phyloP scores from a whole-genome alignment of 92 coral and sea anemone genomes.

The Chrysogorgia sp. region DNA sequence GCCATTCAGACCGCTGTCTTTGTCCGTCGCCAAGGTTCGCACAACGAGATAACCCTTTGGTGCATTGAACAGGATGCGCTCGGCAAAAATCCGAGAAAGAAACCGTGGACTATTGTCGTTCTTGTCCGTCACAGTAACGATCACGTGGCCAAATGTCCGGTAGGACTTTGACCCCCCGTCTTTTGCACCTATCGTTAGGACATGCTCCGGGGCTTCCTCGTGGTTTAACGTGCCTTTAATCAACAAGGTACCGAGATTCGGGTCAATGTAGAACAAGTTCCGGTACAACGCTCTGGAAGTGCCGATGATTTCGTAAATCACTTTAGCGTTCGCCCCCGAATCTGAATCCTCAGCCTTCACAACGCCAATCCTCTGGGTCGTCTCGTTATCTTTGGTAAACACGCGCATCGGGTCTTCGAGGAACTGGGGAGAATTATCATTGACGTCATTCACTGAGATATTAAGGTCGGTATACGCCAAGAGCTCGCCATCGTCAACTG shows the following conservation, averaged over 20 bases:
- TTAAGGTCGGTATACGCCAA: conserved; percentile 64
- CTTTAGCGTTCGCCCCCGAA: conserved; percentile 61
- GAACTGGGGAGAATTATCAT: conserved; percentile 85
- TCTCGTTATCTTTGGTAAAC: conserved; percentile 68
- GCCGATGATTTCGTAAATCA: conserved; percentile 68
- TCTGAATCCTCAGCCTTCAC: conserved; percentile 70
- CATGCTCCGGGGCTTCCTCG: conserved; percentile 64
- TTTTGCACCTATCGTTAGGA: conserved; percentile 70
- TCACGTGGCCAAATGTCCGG: conserved; percentile 71
- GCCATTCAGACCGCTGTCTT: conserved; percentile 76
- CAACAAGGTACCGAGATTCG: conserved; percentile 49
- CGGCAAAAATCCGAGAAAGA: conserved; percentile 63
- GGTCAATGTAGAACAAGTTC: conserved; percentile 63
- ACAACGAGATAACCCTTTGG: conserved; percentile 58
- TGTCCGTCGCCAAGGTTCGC: conserved; percentile 66
- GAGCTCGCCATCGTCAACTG: conserved; percentile 51
- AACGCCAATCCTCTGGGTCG: conserved; percentile 55
- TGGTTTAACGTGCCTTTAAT: conserved; percentile 74
- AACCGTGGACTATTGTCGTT: conserved; percentile 76
- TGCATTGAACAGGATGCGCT: conserved; percentile 64
- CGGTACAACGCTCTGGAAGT: conserved; percentile 63
- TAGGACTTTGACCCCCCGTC: conserved; percentile 74
- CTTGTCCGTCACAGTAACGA: conserved; percentile 64
- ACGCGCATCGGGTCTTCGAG: conserved; percentile 56
- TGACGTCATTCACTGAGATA: conserved; percentile 68